Evolutionary conservation across 2,888 invertebrate genomes (phyloP).

Genomic region (Muscina levida): DNA sequence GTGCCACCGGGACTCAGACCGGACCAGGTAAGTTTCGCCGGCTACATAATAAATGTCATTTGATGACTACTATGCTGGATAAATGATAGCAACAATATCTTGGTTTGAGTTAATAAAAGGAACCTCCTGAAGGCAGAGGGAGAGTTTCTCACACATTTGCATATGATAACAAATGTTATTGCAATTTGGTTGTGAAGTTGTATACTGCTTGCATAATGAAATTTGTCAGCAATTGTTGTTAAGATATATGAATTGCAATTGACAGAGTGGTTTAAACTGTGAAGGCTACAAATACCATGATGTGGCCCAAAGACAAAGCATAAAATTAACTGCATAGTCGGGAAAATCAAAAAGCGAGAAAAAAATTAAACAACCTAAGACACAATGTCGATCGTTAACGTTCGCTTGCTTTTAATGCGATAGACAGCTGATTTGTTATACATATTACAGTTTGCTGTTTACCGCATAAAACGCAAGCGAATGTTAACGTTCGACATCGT

Average conservation of each 20-base stretch:
- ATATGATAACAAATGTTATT: neutral
- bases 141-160: slow-evolving; percentile 19
- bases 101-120: slow-evolving; percentile 7
- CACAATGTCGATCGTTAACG: too few relatives aligned
- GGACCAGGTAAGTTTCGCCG: slow-evolving; percentile 90
- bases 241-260: too few relatives aligned
- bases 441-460: too few relatives aligned
- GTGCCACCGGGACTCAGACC: slow-evolving; percentile 97
- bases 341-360: too few relatives aligned
- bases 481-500: too few relatives aligned
- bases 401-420: too few relatives aligned
- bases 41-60: neutral
- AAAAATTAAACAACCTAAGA: too few relatives aligned
- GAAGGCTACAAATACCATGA: too few relatives aligned
- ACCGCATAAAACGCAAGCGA: too few relatives aligned
- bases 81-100: slow-evolving; percentile 13
- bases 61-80: neutral
- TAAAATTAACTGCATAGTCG: too few relatives aligned
- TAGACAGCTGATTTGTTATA: too few relatives aligned
- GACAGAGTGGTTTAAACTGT: neutral
- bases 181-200: neutral
- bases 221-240: slow-evolving; percentile 29
- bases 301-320: too few relatives aligned
- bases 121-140: neutral
- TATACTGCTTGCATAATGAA: neutral